Evolutionary conservation across 2,113 vertebrate genomes (phyloP).

Genomic region (Brachirus orientalis): DNA sequence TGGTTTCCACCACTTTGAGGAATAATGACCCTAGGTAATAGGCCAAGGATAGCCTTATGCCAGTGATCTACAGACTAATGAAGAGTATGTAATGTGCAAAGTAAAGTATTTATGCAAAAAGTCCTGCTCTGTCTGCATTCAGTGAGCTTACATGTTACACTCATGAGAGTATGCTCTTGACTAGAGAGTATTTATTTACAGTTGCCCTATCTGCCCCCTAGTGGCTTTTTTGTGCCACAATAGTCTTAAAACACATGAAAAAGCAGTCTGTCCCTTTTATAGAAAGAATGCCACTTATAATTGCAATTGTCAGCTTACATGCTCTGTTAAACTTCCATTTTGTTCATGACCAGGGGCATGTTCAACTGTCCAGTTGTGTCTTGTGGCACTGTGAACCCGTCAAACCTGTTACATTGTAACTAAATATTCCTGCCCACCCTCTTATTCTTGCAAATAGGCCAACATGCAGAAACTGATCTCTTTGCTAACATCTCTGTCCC

Average conservation of each 20-base stretch:
- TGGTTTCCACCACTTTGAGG: too few relatives aligned
- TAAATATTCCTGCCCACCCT: constrained; percentile 18
- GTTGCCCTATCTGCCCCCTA: constrained; percentile 13
- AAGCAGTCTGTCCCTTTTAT: constrained; percentile 3
- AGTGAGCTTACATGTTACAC: not conserved
- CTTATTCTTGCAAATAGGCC: constrained; percentile 22
- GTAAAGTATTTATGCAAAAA: too few relatives aligned
- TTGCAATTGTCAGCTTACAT: not conserved
- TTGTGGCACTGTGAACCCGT: constrained; percentile 13
- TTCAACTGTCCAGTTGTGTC: constrained; percentile 34
- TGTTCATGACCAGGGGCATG: not conserved
- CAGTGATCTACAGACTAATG: too few relatives aligned
- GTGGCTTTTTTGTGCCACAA: constrained; percentile 4
- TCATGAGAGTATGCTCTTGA: too few relatives aligned
- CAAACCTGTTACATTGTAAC: constrained; percentile 47
- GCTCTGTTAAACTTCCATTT: not conserved
- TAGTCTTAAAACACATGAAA: not conserved
- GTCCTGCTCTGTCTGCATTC: too few relatives aligned
- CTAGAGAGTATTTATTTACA: not conserved
- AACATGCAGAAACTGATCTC: constrained; percentile 54
- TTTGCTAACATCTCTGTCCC: constrained; percentile 53
- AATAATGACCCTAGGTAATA: too few relatives aligned
- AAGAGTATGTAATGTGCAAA: too few relatives aligned
- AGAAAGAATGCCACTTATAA: not conserved
- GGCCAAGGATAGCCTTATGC: too few relatives aligned